Conservation (phyloP, 2,797 vertebrate species). For the Balearica regulorum region DNA sequence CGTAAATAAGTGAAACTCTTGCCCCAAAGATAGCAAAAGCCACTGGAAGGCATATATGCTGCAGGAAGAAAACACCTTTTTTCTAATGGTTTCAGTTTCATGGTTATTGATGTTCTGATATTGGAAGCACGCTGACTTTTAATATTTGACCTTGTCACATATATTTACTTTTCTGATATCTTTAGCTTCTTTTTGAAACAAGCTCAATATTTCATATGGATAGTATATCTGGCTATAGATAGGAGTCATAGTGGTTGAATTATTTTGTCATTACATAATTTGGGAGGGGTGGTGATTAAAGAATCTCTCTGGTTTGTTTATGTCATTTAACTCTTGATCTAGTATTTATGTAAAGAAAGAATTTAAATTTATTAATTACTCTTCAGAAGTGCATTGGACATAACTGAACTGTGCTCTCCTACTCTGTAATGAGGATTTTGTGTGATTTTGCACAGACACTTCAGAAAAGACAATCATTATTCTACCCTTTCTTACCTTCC, state of each 20-base stretch:
- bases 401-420: neutral
- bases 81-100: neutral
- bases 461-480: neutral
- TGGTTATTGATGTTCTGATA: neutral
- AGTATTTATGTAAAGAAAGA: neutral
- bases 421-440: neutral
- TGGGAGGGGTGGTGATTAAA: neutral
- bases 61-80: neutral
- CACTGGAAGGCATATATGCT: neutral
- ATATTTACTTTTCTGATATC: neutral
- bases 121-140: neutral
- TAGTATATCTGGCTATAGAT: neutral
- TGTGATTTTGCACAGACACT: neutral
- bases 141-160: neutral
- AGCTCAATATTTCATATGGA: neutral
- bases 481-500: neutral
- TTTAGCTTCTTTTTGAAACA: neutral
- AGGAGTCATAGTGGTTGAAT: neutral
- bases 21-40: neutral
- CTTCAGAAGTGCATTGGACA: neutral
- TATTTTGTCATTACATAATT: neutral
- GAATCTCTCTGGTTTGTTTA: neutral
- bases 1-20: neutral
- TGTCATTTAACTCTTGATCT: neutral
- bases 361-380: neutral